Conservation (phyloP, 2,113 vertebrate species). For the Circaetus gallicus region DNA sequence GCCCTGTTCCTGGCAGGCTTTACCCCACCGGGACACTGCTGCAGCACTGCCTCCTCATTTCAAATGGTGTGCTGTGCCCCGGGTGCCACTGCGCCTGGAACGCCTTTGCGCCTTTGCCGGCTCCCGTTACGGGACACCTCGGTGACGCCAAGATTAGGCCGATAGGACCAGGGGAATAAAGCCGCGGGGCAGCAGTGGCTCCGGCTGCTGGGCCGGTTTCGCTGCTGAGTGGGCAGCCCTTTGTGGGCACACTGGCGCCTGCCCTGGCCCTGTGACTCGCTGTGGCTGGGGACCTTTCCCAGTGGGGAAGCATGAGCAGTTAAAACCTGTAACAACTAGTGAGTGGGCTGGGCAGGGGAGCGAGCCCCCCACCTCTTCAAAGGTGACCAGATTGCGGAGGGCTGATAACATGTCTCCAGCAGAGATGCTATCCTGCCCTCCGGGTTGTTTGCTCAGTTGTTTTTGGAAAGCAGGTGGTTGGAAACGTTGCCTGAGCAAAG, state of each 20-base stretch:
- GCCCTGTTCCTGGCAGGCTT: neutral
- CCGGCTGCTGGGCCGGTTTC: neutral
- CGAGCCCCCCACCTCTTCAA: rapidly evolving
- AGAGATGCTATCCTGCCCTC: neutral
- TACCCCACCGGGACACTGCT: rapidly evolving
- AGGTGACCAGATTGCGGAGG: neutral
- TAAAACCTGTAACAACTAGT: neutral
- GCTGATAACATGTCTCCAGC: neutral
- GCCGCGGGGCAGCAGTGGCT: neutral
- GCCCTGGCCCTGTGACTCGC: rapidly evolving
- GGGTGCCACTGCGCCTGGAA: neutral
- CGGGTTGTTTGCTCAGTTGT: neutral
- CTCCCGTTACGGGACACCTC: neutral
- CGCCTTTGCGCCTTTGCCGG: rapidly evolving
- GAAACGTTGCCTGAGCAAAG: neutral
- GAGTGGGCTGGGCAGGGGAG: neutral
- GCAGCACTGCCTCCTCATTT: rapidly evolving
- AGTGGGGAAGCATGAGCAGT: neutral
- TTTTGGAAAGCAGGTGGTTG: neutral
- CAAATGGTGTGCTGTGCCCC: neutral
- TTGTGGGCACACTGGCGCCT: neutral
- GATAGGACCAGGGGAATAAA: conserved; percentile 36
- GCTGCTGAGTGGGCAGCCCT: neutral
- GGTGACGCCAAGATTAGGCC: conserved; percentile 11
- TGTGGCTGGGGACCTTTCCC: neutral